Percentiles rank a stretch among this genome's conserved stretches.
Conservation (phyloP, 2,888 invertebrate species). For the Agrotis puta region DNA sequence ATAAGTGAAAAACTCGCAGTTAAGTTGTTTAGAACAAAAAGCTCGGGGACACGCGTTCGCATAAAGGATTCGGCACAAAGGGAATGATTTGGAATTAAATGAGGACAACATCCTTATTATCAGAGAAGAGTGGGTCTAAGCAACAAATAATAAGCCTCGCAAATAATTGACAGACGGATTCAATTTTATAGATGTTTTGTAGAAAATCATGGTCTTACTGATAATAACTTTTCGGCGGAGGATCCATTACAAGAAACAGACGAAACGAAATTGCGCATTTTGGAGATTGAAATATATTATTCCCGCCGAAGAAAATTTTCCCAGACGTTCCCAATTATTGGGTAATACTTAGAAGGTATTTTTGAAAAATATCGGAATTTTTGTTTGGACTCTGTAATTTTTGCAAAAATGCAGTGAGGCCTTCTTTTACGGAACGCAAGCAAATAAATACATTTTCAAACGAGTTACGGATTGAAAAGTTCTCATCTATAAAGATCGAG, state of each 20-base stretch:
- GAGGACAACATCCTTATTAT: conserved; percentile 33
- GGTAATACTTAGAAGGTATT: conserved; percentile 17
- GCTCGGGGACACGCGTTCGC: neutral
- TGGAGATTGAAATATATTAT: conserved; percentile 44
- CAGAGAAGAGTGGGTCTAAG: conserved; percentile 3
- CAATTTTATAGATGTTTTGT: conserved; percentile 45
- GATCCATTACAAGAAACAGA: conserved; percentile 43
- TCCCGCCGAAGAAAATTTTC: neutral
- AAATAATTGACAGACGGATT: conserved; percentile 34
- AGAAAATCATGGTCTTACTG: conserved; percentile 30
- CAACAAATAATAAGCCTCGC: conserved; percentile 23
- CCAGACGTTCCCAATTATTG: conserved; percentile 43
- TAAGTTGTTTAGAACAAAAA: conserved; percentile 13
- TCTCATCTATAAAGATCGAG: conserved; percentile 8
- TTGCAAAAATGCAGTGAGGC: conserved; percentile 9
- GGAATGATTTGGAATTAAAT: conserved; percentile 23
- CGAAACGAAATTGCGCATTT: conserved; percentile 41
- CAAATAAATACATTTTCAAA: conserved; percentile 25
- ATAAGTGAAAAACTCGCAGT: conserved; percentile 12
- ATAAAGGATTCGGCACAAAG: conserved; percentile 29
- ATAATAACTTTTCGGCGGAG: conserved; percentile 46
- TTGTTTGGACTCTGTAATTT: conserved; percentile 10
- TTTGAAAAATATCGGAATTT: conserved; percentile 9
- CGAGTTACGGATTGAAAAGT: conserved; percentile 13
- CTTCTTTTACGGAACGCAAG: conserved; percentile 9